Evolutionary conservation across 2,888 invertebrate species (phyloP), one percentile per base, ranked within the genome.

Genomic region (Drosophila emarginata): DNA sequence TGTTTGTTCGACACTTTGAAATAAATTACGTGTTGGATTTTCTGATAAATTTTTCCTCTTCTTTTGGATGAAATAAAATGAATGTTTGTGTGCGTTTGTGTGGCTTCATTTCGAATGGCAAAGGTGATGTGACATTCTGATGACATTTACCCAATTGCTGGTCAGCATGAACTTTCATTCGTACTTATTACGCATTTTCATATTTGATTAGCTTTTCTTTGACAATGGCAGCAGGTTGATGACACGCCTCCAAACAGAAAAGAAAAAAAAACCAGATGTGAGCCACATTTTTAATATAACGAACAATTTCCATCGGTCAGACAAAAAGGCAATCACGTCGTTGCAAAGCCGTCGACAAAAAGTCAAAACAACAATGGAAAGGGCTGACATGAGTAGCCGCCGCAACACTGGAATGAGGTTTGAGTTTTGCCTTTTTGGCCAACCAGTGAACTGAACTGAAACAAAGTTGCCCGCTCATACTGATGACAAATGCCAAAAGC

Each of bases 361-460:
- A 71, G 60, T 63, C 50, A 32, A 28, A 63, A 73, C 67, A 73
- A 51, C 72, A 65, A 71, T 61, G 54, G 67, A 67, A 81, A 79
- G 72, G 64, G 69, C 67, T 74, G 77, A 56, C 61, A 56, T 57
- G 59, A 54, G 15, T 65, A 68, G 64, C 64, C 69, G 32, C 64
- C 69, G 37, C 85, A 76, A 51, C 50, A 53, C 28, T 39, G 50
- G 45, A 37, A 18, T 40, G 37, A 11, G 45, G 11, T 26, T 4
- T 63, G 69, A 77, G 72, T 78, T 62, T 69, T 63, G 62, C 54
- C 68, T 64, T 64, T 45, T 36, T 63, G 67, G 60, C 70, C 70
- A 72, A 58, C 71, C 81, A 72, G 60, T 76, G 67, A 69, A 72
- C 78, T 76, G 68, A 69, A 72, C 78, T 64, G 85, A 72, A 78